Evolutionary conservation across 2,797 vertebrate genomes (phyloP).

Genomic region (Lithobates sylvaticus): DNA sequence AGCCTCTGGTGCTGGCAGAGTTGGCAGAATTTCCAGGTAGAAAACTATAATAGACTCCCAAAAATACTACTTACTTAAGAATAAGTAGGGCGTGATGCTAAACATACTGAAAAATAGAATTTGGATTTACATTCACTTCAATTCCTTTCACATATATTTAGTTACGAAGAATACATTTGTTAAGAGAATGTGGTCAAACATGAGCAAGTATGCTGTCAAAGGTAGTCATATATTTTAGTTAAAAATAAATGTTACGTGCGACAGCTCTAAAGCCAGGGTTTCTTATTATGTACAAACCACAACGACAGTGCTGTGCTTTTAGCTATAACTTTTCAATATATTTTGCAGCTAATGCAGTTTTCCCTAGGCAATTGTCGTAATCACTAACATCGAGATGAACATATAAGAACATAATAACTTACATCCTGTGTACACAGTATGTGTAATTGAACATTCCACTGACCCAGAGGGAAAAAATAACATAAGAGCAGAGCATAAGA

Average conservation of each 20-base stretch:
- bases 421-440: constrained; percentile 16
- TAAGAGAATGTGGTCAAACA: background rate
- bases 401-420: constrained; percentile 43
- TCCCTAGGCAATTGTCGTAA: constrained; percentile 46
- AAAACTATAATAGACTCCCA: no score
- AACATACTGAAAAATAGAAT: no score
- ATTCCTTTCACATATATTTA: no score
- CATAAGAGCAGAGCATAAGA: constrained; percentile 3
- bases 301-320: constrained; percentile 22
- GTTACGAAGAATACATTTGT: no score
- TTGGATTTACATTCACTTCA: no score
- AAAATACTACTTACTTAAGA: no score
- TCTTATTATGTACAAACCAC: constrained; percentile 13
- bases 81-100: no score
- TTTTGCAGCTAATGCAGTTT: constrained; percentile 46
- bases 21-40: no score
- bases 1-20: no score
- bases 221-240: background rate
- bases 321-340: constrained; percentile 26
- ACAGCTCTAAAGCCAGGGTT: background rate
- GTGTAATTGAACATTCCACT: constrained; percentile 15
- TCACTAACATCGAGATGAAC: constrained; percentile 13
- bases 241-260: constrained; percentile 22
- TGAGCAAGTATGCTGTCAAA: background rate
- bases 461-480: constrained; percentile 6